Evolutionary conservation across 2,888 invertebrate species (phyloP), one percentile per base, ranked within the genome.

Genomic region (Ophion ellenae): DNA sequence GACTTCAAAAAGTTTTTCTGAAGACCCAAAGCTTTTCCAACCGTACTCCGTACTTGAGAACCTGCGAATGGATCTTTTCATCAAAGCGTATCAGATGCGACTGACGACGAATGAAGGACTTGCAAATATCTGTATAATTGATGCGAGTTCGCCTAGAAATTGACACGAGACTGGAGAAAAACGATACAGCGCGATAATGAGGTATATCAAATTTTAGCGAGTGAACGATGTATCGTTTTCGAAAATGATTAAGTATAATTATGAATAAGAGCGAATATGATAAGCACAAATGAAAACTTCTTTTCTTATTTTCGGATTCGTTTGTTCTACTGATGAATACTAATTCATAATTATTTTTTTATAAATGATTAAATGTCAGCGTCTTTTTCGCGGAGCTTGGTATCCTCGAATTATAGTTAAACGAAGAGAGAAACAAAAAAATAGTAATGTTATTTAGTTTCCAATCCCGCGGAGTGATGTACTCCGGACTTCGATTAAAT

Each of bases 121-220:
- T 36, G 53, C 7, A 9, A 14, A 28, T 45, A 61, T 57, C 45
- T 17, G n/a, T 80, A 71, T 40, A 80, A 69, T 73, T 82, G 53
- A 80, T 53, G 67, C 76, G 73, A 73, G 61, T 77, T 83, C 28
- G 79, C 80, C 76, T 80, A 83, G 67, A 81, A 45, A 85, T 76
- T 82, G 73, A 28, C 79, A 80, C 77, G 73, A 70, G 66, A 82
- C 14, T 24, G 57, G 80, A 36, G 73, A 77, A 47, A 57, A 66
- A 57, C 6, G 20, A 79, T 79, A 57, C 64, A 74, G 20, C 20
- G 47, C 17, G 70, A 61, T 28, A 78, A 75, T 81, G 67, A 69
- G 59, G 53, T 59, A 63, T 63, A 17, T 36, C 20, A 63, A 59
- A 47, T 66, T 14, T 45, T 17, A 63, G n/a, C 66, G 67, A 14